A percentile compares a stretch with the other conserved stretches of the same genome.
phyloP scores from a whole-genome alignment of 2,113 vertebrate species.

The Acrocephalus kingi region DNA sequence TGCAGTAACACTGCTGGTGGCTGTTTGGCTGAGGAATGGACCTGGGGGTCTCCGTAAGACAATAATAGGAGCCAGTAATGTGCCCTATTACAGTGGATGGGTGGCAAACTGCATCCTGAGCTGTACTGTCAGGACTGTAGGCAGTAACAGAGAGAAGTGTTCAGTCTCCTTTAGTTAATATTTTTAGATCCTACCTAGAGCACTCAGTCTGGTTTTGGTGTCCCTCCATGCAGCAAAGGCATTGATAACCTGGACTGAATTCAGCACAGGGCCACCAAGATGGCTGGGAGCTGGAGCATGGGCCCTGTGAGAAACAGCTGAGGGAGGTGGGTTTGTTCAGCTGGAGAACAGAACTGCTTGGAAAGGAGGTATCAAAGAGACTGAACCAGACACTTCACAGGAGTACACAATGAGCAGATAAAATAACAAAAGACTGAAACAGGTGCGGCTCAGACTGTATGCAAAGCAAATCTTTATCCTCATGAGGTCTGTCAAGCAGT shows the following conservation, averaged over 20 bases:
- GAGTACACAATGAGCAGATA: rapidly evolving
- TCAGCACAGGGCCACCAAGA: neutral
- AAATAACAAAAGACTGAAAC: neutral
- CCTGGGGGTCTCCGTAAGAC: neutral
- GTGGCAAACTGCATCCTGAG: neutral
- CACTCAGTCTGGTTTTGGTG: neutral
- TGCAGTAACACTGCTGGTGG: neutral
- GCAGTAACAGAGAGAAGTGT: neutral
- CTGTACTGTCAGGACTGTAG: neutral
- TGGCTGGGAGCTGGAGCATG: neutral
- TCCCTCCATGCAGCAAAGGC: neutral
- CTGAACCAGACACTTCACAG: neutral
- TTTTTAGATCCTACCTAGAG: neutral
- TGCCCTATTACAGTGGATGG: neutral
- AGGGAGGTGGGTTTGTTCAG: neutral
- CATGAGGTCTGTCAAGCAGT: rapidly evolving
- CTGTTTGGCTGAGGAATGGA: neutral
- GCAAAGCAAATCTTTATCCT: neutral
- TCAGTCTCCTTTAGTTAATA: neutral
- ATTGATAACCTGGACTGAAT: neutral
- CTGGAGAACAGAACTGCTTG: neutral
- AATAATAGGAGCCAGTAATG: neutral
- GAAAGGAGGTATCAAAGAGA: neutral
- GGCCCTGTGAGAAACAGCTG: neutral
- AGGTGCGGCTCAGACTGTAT: rapidly evolving